These are phyloP conservation scores for Protonemura montana DNA, from an alignment of 2,888 invertebrate species.

Conservation along the genomic window DNA sequence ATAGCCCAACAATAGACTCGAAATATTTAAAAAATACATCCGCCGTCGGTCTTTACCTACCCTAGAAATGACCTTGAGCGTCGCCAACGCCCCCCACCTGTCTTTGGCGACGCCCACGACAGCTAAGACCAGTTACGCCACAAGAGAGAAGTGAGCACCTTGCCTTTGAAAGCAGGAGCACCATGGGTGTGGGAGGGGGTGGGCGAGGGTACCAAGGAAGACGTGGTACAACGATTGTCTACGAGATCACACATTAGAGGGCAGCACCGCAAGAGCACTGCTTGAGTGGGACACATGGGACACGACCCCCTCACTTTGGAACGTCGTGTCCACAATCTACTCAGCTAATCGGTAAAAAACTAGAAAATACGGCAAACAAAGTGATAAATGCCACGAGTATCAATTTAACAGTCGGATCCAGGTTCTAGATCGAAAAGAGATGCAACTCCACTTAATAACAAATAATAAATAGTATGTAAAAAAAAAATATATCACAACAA, in stretches of 20 bases:
- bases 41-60: neutral
- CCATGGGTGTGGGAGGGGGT: neutral
- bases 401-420: neutral
- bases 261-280: neutral
- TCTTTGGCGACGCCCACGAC: neutral
- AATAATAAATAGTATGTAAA: neutral
- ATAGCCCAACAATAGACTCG: neutral
- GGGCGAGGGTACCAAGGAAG: neutral
- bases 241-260: neutral
- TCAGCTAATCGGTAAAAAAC: neutral
- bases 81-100: neutral
- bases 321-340: neutral
- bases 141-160: neutral
- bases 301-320: neutral
- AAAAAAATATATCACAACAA: neutral
- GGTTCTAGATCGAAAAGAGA: neutral
- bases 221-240: constrained; percentile 7
- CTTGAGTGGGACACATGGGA: neutral
- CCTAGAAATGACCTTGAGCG: neutral
- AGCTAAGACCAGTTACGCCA: neutral
- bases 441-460: neutral
- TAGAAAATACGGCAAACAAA: neutral
- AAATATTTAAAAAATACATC: neutral
- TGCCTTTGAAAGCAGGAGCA: too few relatives aligned
- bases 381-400: neutral